Conservation (phyloP, 2,888 invertebrate genomes). For the Caenorhabditis virilis region DNA sequence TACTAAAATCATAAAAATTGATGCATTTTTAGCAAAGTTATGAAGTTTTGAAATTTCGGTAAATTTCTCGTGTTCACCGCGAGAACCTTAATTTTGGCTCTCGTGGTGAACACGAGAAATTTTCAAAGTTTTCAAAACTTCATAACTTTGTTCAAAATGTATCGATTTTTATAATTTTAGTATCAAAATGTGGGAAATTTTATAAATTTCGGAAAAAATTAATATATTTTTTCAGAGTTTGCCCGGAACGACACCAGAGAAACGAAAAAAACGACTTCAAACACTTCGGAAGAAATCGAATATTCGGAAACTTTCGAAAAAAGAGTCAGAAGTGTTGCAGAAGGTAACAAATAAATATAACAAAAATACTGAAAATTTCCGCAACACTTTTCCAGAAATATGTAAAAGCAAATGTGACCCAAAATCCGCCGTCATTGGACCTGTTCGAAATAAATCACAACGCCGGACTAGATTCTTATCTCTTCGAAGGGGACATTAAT, state of each 20-base stretch:
- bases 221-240: neutral
- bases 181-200: too few relatives aligned
- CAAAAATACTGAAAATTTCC: neutral
- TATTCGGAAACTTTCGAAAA: neutral
- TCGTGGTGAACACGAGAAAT: too few relatives aligned
- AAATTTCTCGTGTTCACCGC: too few relatives aligned
- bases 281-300: conserved; percentile 14
- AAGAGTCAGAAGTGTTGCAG: neutral
- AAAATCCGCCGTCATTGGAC: conserved; percentile 21
- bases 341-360: neutral
- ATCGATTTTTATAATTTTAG: too few relatives aligned
- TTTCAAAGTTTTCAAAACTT: too few relatives aligned
- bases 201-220: too few relatives aligned
- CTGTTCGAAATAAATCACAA: conserved; percentile 30
- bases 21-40: too few relatives aligned
- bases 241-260: conserved; percentile 10
- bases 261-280: conserved; percentile 25
- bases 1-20: too few relatives aligned
- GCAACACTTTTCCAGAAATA: conserved; percentile 5
- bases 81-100: too few relatives aligned
- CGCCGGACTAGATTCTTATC: conserved; percentile 27
- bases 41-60: too few relatives aligned
- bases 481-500: conserved; percentile 38
- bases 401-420: conserved; percentile 15
- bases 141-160: too few relatives aligned